Conservation (phyloP, 2,113 vertebrate genomes). For the Sigmodon hispidus region DNA sequence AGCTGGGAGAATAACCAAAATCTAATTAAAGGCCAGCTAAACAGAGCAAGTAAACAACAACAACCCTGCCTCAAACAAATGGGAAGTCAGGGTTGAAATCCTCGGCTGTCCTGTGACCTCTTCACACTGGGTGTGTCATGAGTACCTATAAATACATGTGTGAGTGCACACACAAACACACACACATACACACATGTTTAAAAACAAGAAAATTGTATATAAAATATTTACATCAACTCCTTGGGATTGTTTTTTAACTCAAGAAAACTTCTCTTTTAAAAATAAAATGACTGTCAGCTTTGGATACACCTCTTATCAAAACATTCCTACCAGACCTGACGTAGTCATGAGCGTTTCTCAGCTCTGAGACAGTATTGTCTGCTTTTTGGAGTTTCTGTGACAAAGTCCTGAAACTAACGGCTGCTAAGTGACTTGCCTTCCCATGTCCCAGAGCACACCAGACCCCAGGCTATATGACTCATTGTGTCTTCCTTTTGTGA, state of each 20-base stretch:
- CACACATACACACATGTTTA: neutral
- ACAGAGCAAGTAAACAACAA: neutral
- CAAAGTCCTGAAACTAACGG: constrained; percentile 78
- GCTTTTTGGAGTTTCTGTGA: constrained; percentile 81
- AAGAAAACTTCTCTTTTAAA: constrained; percentile 73
- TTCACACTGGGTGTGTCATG: neutral
- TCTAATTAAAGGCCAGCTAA: neutral
- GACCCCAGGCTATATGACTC: constrained; percentile 60
- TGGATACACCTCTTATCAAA: constrained; percentile 75
- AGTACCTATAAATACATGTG: neutral
- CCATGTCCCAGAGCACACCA: constrained; percentile 24
- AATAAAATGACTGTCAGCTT: constrained; percentile 21
- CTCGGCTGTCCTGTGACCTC: neutral
- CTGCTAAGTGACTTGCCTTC: constrained; percentile 49
- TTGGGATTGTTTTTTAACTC: constrained; percentile 54
- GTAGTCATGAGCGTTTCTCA: neutral
- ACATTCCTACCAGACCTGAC: constrained; percentile 75
- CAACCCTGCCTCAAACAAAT: neutral
- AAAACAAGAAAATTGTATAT: neutral
- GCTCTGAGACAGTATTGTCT: constrained; percentile 48
- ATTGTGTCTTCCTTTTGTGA: constrained; percentile 58
- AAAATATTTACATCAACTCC: constrained; percentile 32
- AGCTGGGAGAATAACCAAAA: neutral
- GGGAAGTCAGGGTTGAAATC: neutral
- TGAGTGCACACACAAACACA: neutral